phyloP scores from a whole-genome alignment of 2,888 invertebrate genomes.

The Apodemia zela region DNA sequence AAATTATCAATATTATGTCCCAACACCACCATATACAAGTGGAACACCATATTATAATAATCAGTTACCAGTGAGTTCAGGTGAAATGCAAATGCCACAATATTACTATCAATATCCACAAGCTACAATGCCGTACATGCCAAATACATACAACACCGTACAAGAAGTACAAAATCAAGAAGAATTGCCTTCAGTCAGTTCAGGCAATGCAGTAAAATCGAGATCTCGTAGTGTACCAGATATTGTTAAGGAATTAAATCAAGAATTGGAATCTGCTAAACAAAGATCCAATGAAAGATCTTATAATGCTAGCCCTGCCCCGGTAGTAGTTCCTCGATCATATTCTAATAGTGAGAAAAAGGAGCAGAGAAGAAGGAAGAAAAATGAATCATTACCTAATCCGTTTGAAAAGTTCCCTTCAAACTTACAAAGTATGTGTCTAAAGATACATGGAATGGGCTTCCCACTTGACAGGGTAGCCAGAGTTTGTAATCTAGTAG shows the following conservation, averaged over 20 bases:
- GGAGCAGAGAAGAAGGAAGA: conserved; percentile 48
- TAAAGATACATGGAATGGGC: conserved; percentile 92
- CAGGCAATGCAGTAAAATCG: conserved; percentile 55
- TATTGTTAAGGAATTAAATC: conserved; percentile 87
- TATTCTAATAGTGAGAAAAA: conserved; percentile 44
- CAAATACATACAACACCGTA: conserved; percentile 37
- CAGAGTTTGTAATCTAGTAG: conserved; percentile 88
- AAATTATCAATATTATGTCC: conserved; percentile 65
- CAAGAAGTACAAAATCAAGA: conserved; percentile 36
- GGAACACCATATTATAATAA: conserved; percentile 47
- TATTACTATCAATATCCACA: conserved; percentile 64
- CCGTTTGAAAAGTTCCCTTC: conserved; percentile 64
- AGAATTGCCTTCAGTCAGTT: conserved; percentile 34
- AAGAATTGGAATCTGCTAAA: conserved; percentile 78
- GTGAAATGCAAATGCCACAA: conserved; percentile 49
- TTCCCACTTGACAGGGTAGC: conserved; percentile 91
- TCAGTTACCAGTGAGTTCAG: conserved; percentile 47
- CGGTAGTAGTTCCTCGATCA: conserved; percentile 42
- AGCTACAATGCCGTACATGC: conserved; percentile 46
- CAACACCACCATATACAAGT: conserved; percentile 47
- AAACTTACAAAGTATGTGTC: conserved; percentile 83
- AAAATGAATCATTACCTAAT: conserved; percentile 56
- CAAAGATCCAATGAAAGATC: conserved; percentile 72
- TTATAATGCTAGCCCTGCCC: conserved; percentile 76
- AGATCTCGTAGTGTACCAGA: conserved; percentile 85